These are phyloP conservation scores for Anomalospiza imberbis DNA, from an alignment of 2,797 vertebrate species.

Conservation along the genomic window DNA sequence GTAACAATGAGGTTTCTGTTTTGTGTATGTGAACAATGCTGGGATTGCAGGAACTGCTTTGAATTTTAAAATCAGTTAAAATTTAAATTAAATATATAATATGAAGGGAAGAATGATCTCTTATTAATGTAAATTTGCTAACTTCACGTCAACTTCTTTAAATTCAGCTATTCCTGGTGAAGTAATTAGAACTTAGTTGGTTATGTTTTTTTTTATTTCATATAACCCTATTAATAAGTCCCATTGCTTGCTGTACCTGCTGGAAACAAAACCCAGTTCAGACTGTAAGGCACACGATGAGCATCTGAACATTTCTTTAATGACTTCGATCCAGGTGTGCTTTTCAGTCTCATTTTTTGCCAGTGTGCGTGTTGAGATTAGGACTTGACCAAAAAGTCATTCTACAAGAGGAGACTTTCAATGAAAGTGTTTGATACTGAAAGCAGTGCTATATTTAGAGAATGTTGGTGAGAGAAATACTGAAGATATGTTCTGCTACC, in stretches of 20 bases:
- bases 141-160: not conserved
- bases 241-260: not conserved
- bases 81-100: not conserved
- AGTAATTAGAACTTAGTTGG: slow-evolving; percentile 37
- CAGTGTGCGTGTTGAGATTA: not conserved
- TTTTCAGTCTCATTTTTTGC: not conserved
- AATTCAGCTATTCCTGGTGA: not conserved
- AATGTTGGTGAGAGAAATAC: not conserved
- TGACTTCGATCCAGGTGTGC: not conserved
- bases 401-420: not conserved
- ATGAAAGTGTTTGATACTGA: not conserved
- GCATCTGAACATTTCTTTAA: not conserved
- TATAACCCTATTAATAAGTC: not conserved
- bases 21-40: not conserved
- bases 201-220: slow-evolving; percentile 42
- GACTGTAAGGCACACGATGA: not conserved
- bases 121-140: not conserved
- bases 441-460: not conserved
- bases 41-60: not conserved
- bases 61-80: not conserved
- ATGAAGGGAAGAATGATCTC: not conserved
- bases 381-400: not conserved
- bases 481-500: not conserved
- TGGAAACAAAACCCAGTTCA: not conserved
- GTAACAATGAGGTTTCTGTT: not conserved